A percentile compares a stretch with the other conserved stretches of the same genome.
These are phyloP conservation scores for Platorchestia sp. DNA, from an alignment of 1,140 invertebrate species.

Conservation along the genomic window DNA sequence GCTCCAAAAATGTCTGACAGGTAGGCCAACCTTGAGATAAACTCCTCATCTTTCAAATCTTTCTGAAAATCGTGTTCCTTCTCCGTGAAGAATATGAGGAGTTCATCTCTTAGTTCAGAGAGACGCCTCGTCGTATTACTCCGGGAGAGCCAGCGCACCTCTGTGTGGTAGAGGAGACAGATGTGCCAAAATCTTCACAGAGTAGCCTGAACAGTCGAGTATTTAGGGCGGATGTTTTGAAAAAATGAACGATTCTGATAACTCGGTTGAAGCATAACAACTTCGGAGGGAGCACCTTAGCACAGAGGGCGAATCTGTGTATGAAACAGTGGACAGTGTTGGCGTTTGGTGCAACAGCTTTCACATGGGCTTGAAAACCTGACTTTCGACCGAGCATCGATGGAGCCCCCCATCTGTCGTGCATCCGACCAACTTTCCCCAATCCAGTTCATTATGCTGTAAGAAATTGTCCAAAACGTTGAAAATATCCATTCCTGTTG, in stretches of 20 bases:
- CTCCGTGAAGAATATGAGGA: slow-evolving; percentile 43
- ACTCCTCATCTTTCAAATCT: slow-evolving; percentile 13
- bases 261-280: slow-evolving; percentile 57
- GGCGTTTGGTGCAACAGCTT: slow-evolving; percentile 50
- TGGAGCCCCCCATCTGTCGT: slow-evolving; percentile 58
- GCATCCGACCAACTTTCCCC: slow-evolving; percentile 59
- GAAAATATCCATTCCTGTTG: slow-evolving; percentile 61
- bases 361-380: slow-evolving; percentile 55
- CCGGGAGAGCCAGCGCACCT: slow-evolving; percentile 50
- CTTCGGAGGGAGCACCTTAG: slow-evolving; percentile 50
- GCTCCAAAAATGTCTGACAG: slow-evolving; percentile 51
- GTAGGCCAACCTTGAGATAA: slow-evolving; percentile 43
- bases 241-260: slow-evolving; percentile 52
- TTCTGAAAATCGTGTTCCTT: slow-evolving; percentile 15
- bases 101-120: slow-evolving; percentile 49
- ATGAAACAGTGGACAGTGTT: slow-evolving; percentile 54
- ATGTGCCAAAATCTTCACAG: slow-evolving; percentile 44
- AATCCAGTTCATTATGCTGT: slow-evolving; percentile 60
- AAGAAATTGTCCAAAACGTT: slow-evolving; percentile 62
- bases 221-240: slow-evolving; percentile 48
- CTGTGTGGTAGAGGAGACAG: slow-evolving; percentile 49
- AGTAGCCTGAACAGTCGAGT: slow-evolving; percentile 41
- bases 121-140: slow-evolving; percentile 1
- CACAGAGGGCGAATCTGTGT: slow-evolving; percentile 58
- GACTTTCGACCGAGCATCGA: slow-evolving; percentile 57